Percentiles rank a stretch among this genome's conserved stretches.
Conservation (phyloP, 2,888 invertebrate genomes). For the Aricia artaxerxes region DNA sequence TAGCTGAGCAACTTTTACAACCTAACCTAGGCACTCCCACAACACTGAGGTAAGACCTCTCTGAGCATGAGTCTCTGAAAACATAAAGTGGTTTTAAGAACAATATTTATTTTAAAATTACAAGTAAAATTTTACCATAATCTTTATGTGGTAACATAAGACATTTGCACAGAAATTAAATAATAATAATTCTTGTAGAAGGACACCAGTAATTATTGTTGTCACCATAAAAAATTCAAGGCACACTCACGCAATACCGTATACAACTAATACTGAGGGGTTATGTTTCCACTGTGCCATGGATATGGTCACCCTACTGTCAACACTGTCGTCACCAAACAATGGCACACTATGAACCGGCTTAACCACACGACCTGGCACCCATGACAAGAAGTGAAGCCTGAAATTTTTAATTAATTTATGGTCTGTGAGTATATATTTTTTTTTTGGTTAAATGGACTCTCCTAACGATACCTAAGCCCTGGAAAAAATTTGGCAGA, state of each 20-base stretch:
- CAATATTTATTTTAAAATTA: background rate
- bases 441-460: too few relatives aligned
- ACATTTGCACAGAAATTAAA: too few relatives aligned
- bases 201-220: too few relatives aligned
- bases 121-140: too few relatives aligned
- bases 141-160: too few relatives aligned
- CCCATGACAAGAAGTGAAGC: constrained; percentile 74
- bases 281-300: constrained; percentile 84
- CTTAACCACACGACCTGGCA: constrained; percentile 64
- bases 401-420: constrained; percentile 45
- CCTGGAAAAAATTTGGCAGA: too few relatives aligned
- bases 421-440: background rate
- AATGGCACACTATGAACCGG: constrained; percentile 79
- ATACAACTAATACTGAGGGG: constrained; percentile 80
- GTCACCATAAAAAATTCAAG: background rate
- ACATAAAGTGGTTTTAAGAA: constrained; percentile 17
- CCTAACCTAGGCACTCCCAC: constrained; percentile 82
- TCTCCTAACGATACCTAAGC: too few relatives aligned
- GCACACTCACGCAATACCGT: constrained; percentile 77
- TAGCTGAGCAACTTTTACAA: constrained; percentile 81
- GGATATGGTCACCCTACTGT: constrained; percentile 80
- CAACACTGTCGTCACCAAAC: constrained; percentile 82
- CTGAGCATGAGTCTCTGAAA: constrained; percentile 72
- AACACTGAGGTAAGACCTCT: constrained; percentile 75
- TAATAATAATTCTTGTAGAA: too few relatives aligned